Percentiles rank a stretch among this genome's conserved stretches.
Conservation (phyloP, 2,888 invertebrate species). For the Sinhomidia bicolor region DNA sequence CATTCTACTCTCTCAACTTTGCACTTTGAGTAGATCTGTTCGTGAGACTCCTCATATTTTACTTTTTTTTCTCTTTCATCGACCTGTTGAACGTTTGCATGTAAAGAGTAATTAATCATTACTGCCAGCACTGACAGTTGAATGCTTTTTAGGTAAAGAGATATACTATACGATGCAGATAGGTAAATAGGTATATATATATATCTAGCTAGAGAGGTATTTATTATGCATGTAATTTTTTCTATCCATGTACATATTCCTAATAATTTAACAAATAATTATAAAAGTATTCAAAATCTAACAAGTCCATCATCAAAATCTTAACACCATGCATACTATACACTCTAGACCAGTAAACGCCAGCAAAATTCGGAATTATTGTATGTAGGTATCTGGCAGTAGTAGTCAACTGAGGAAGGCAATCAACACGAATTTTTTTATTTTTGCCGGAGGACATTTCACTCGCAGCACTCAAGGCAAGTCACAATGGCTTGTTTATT, state of each 20-base stretch:
- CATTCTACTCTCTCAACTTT: neutral
- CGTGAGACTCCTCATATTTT: neutral
- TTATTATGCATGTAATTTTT: no score
- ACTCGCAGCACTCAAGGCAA: neutral
- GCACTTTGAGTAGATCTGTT: neutral
- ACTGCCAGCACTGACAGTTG: neutral
- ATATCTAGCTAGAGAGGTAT: no score
- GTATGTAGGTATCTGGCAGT: no score
- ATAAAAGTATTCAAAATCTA: neutral
- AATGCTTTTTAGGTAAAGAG: no score
- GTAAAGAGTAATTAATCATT: constrained; percentile 16
- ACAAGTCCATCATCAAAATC: constrained; percentile 44
- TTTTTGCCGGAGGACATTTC: constrained; percentile 33
- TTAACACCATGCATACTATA: neutral
- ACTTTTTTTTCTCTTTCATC: neutral
- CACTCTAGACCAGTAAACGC: constrained; percentile 34
- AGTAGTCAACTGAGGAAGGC: neutral
- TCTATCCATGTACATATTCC: neutral
- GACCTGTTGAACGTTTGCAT: neutral
- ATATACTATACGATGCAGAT: no score
- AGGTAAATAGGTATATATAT: no score
- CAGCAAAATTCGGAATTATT: neutral
- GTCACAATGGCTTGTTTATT: neutral
- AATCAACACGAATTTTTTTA: constrained; percentile 13
- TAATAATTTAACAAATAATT: neutral